phyloP scores from a whole-genome alignment of 2,888 invertebrate species.

The Drosophila quinaria region DNA sequence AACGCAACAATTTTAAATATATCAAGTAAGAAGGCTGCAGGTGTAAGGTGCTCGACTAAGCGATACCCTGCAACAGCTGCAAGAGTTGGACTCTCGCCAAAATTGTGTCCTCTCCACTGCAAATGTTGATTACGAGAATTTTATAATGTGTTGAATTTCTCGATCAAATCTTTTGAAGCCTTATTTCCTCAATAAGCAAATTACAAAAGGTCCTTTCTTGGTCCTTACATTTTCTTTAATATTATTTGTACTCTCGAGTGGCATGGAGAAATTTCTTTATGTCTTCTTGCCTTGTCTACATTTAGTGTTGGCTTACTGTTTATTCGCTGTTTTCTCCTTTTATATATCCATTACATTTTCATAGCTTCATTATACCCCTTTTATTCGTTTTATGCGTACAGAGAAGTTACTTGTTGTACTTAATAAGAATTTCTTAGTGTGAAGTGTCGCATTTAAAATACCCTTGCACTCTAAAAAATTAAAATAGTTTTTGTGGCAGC shows the following conservation, averaged over 20 bases:
- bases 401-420: neutral
- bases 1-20: conserved; percentile 55
- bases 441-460: neutral
- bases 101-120: neutral
- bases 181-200: neutral
- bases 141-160: neutral
- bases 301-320: neutral
- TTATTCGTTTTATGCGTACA: neutral
- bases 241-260: neutral
- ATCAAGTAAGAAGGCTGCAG: neutral
- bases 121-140: neutral
- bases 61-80: neutral
- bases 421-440: neutral
- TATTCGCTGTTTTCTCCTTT: neutral
- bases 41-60: neutral
- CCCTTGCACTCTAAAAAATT: neutral
- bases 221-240: neutral
- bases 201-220: neutral
- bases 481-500: no score
- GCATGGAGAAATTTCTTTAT: neutral
- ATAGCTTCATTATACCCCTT: conserved; percentile 6
- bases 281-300: neutral
- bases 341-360: neutral
- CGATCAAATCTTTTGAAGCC: neutral
- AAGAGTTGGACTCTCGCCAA: neutral